Conservation (phyloP, 2,888 invertebrate species). For the Pristionchus entomophagus region DNA sequence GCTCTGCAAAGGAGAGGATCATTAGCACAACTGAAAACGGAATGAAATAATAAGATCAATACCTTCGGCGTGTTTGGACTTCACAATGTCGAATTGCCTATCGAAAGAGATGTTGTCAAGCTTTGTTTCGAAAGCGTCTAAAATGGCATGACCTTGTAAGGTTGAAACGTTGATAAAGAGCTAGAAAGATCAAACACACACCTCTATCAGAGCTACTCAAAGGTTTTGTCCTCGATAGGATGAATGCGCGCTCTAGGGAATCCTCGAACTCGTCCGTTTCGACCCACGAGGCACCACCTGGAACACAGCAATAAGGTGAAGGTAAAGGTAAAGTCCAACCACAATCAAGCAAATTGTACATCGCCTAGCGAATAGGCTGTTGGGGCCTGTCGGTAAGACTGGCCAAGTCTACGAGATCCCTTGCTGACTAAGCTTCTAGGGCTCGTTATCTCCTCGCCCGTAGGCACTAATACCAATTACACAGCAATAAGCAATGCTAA, state of each 20-base stretch:
- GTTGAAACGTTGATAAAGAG: neutral
- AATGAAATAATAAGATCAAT: neutral
- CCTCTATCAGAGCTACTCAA: neutral
- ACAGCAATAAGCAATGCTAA: too few species aligned
- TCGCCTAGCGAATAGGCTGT: neutral
- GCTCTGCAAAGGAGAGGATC: constrained; percentile 26
- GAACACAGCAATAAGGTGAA: neutral
- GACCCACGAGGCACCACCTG: neutral
- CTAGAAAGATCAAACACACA: neutral
- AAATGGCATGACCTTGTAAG: neutral
- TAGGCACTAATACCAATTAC: too few species aligned
- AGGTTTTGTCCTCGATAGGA: neutral
- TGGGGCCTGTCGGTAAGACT: neutral
- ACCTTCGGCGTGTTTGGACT: neutral
- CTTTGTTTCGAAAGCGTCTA: neutral
- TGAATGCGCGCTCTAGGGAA: neutral
- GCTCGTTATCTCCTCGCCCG: too few species aligned
- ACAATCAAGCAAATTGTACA: neutral
- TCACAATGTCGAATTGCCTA: neutral
- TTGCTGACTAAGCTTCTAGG: too few species aligned
- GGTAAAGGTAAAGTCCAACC: neutral
- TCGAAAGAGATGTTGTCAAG: constrained; percentile 11
- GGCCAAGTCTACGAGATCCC: too few species aligned
- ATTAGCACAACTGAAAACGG: too few species aligned
- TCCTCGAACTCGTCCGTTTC: constrained; percentile 23